Evolutionary conservation across 2,888 invertebrate genomes (phyloP).

Genomic region (Galerucella pusilla): DNA sequence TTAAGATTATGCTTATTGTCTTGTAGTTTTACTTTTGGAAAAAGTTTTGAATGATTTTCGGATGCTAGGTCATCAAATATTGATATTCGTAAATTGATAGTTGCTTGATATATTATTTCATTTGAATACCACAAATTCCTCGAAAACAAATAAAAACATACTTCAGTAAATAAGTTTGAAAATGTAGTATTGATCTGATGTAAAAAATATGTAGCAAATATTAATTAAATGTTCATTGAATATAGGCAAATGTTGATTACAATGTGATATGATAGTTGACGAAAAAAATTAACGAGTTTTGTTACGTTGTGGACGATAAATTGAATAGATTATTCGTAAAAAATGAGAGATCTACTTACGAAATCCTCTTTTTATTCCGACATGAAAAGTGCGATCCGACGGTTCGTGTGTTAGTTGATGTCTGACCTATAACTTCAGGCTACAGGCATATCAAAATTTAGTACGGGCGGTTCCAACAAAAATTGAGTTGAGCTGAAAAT

Average conservation of each 20-base stretch:
- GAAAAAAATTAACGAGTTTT: background rate
- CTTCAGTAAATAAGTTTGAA: no score
- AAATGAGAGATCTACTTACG: slow-evolving; percentile 41
- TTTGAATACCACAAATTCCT: no score
- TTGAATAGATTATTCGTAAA: slow-evolving; percentile 27
- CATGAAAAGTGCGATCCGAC: slow-evolving; percentile 42
- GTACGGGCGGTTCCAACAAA: slow-evolving; percentile 33
- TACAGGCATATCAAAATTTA: slow-evolving; percentile 45
- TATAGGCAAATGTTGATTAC: background rate
- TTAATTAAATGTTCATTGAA: background rate
- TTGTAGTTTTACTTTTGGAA: no score
- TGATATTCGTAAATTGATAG: no score
- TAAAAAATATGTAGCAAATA: no score
- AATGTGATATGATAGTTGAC: background rate
- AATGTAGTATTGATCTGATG: no score
- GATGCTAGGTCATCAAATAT: no score
- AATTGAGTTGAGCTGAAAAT: no score
- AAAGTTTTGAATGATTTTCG: no score
- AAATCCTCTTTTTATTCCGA: slow-evolving; percentile 39
- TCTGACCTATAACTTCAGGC: slow-evolving; percentile 51
- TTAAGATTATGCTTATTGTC: no score
- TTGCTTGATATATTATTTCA: no score
- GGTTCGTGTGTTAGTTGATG: slow-evolving; percentile 41
- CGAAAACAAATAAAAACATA: no score
- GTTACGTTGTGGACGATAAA: slow-evolving; percentile 8